These are phyloP conservation scores for Iselma pallidipennis DNA, from an alignment of 2,888 invertebrate species.

Conservation along the genomic window DNA sequence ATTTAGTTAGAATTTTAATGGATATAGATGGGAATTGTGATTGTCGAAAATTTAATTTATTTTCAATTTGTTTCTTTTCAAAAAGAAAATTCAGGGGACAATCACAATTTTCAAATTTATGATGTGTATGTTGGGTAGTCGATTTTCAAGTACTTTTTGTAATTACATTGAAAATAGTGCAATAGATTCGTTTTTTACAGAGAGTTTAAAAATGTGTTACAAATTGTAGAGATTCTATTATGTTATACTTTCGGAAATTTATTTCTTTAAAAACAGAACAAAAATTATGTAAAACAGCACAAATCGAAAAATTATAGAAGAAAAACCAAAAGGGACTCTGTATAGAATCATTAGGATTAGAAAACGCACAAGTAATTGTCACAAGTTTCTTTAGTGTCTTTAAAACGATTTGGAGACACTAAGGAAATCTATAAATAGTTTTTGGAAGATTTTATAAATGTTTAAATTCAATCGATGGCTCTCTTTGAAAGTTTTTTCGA, in stretches of 20 bases:
- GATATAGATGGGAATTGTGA: background rate
- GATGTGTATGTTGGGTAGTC: slow-evolving; percentile 10
- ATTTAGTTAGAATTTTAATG: slow-evolving; percentile 13
- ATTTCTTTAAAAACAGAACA: background rate
- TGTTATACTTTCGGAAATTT: background rate
- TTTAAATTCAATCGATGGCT: background rate
- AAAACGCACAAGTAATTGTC: background rate
- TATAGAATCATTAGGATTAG: background rate
- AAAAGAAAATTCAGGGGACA: background rate
- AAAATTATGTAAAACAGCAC: background rate
- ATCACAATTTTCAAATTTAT: slow-evolving; percentile 9
- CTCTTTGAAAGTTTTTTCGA: background rate
- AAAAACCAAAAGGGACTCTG: background rate
- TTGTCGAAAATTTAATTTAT: slow-evolving; percentile 2
- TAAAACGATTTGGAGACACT: too few species aligned
- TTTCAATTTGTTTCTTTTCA: background rate
- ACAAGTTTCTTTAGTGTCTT: background rate
- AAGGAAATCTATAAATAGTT: too few species aligned
- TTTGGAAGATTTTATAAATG: background rate
- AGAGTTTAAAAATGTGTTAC: slow-evolving; percentile 10
- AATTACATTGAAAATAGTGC: slow-evolving; percentile 11
- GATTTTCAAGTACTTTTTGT: slow-evolving; percentile 10
- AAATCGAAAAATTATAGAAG: background rate
- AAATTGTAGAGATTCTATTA: slow-evolving; percentile 10
- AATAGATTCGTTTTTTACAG: slow-evolving; percentile 12